phyloP scores from a whole-genome alignment of 92 coral and sea anemone species.

The Heteractis magnifica region DNA sequence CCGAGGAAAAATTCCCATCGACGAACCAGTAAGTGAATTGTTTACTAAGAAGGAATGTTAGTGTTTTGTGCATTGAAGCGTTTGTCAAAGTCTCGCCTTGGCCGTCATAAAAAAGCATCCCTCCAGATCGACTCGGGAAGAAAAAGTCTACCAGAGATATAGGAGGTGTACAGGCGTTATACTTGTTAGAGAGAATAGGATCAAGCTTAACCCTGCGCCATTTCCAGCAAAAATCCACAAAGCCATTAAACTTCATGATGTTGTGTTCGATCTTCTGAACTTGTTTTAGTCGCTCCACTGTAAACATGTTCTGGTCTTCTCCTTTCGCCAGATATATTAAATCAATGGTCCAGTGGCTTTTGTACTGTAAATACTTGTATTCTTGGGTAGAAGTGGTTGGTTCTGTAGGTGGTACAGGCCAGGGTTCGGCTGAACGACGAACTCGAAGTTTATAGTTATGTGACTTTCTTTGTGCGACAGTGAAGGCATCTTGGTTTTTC shows the following conservation, averaged over 20 bases:
- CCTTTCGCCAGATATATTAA: constrained; percentile 83
- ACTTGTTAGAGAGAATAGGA: constrained; percentile 46
- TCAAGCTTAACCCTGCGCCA: constrained; percentile 50
- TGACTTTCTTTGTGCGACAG: constrained; percentile 46
- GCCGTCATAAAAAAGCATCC: constrained; percentile 40
- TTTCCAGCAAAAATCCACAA: constrained; percentile 75
- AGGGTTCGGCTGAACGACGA: constrained; percentile 23
- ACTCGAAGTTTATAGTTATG: neutral
- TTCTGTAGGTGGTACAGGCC: constrained; percentile 35
- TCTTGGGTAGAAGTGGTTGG: neutral
- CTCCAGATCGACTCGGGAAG: constrained; percentile 44
- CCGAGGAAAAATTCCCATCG: constrained; percentile 63
- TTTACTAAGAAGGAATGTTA: constrained; percentile 67
- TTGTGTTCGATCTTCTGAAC: constrained; percentile 74
- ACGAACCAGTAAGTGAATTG: constrained; percentile 81
- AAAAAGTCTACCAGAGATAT: constrained; percentile 79
- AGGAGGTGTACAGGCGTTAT: constrained; percentile 79
- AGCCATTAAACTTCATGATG: constrained; percentile 62
- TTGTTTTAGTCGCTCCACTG: constrained; percentile 65
- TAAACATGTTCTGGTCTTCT: constrained; percentile 73
- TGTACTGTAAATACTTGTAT: constrained; percentile 36
- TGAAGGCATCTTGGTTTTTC: constrained; percentile 51
- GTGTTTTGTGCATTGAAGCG: constrained; percentile 48
- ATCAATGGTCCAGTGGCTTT: constrained; percentile 58
- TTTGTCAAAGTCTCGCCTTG: constrained; percentile 57